phyloP scores from a whole-genome alignment of 2,888 invertebrate species.

The Pyrrhosoma nymphula region DNA sequence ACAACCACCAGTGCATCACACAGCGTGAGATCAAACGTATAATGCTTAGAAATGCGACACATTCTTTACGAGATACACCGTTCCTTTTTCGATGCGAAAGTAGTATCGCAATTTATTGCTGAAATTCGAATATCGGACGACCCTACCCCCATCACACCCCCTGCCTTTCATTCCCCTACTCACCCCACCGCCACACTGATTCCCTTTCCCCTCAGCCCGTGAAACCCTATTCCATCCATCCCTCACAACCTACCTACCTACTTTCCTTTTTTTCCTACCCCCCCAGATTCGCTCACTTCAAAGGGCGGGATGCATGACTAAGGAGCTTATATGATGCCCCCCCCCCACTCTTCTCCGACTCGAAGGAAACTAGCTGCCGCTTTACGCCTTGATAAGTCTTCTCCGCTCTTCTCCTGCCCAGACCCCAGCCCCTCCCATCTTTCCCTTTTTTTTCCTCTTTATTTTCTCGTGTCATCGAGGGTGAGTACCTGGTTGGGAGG shows the following conservation, averaged over 20 bases:
- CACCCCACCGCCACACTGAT: neutral
- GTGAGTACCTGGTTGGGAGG: neutral
- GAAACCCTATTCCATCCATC: neutral
- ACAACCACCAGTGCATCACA: no score
- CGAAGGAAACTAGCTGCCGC: conserved; percentile 38
- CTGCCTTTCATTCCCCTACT: no score
- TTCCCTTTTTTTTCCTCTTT: neutral
- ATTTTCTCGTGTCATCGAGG: neutral
- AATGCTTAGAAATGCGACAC: no score
- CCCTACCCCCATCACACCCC: no score
- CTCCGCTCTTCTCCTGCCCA: neutral
- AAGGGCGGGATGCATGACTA: neutral
- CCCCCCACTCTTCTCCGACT: no score
- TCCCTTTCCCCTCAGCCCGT: neutral
- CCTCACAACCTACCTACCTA: neutral
- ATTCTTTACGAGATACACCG: no score
- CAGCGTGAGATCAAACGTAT: no score
- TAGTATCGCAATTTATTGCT: no score
- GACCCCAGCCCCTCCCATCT: neutral
- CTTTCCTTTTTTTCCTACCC: neutral
- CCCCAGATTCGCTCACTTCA: neutral
- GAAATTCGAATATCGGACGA: no score
- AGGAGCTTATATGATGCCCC: neutral
- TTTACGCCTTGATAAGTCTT: conserved; percentile 30
- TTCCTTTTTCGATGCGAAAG: no score